A percentile compares a stretch with the other conserved stretches of the same genome.
phyloP scores from a whole-genome alignment of 2,888 invertebrate species.

The Dryomyza anilis region DNA sequence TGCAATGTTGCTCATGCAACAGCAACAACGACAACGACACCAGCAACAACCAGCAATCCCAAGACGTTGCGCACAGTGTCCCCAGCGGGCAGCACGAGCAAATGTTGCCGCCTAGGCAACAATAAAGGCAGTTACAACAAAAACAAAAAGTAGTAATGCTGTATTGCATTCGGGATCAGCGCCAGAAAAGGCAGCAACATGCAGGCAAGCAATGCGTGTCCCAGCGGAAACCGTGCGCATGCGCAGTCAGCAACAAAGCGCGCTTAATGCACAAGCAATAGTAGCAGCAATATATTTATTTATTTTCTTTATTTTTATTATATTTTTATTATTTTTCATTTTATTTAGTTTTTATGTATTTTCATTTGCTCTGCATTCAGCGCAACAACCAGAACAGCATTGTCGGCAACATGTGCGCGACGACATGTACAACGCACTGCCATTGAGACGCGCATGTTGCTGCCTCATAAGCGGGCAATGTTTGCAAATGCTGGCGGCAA shows the following conservation, averaged over 20 bases:
- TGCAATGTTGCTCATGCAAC: too few relatives aligned
- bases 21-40: neutral
- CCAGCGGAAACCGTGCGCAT: neutral
- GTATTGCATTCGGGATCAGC: too few relatives aligned
- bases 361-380: too few relatives aligned
- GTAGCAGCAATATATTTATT: too few relatives aligned
- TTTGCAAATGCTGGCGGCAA: neutral
- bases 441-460: neutral
- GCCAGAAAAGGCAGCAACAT: neutral
- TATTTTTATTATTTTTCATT: too few relatives aligned
- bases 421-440: neutral
- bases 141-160: too few relatives aligned
- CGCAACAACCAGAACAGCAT: too few relatives aligned
- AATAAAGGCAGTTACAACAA: neutral
- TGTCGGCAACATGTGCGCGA: too few relatives aligned
- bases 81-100: neutral
- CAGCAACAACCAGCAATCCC: neutral
- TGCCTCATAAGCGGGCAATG: neutral
- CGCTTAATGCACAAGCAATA: too few relatives aligned
- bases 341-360: too few relatives aligned
- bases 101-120: neutral
- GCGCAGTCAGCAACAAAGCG: neutral
- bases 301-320: too few relatives aligned
- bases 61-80: neutral
- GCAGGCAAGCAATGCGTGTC: neutral